Base-by-base conservation (phyloP, 1,140 invertebrate genomes). In the Chrysopa pallens region DNA sequence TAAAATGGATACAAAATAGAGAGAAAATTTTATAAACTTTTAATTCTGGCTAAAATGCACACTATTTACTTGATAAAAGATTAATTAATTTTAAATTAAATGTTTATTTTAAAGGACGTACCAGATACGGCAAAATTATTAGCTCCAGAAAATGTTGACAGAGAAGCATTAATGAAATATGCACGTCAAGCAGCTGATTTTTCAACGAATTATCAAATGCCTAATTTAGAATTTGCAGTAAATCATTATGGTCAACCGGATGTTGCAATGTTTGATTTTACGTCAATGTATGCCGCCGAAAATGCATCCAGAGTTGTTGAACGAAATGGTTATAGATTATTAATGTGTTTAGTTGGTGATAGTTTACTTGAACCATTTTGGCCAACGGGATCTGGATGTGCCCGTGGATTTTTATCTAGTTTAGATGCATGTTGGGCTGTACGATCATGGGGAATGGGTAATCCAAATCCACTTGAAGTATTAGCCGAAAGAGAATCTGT, bases 251-350 rank as follows among this genome's bases (percentile, higher is more conserved):
- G 92, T 2, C 86, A 96, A 59, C 84, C 92, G 2, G 95, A 98
- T 64, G 88, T 98, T 0, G 91, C 93, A n/a, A 92, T 98, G 77
- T 99, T 99, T 64, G 95, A 99, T 63, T 98, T 99, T 59, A 98
- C 95, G 0, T 94, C 91, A 0, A 93, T 98, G 85, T 98, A 92
- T 65, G 87, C 89, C 5, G 90, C 95, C 1, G 89, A 96, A 62
- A 94, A 96, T 68, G 86, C 91, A 15, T 86, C 80, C 50, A 68
- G 84, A 42, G 74, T 91, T 11, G 52, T 88, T 1, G 66, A 93
- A 58, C 68, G 80, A 40, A 65, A 78, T 46, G 84, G 84, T 0
- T 78, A 87, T 48, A 74, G 76, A 38, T 63, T 98, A 4, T 62
- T 98, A 0, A 81, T 87, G 66, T 81, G 78, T 43, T 70, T 98